Evolutionary conservation across 2,888 invertebrate genomes (phyloP).

Genomic region (Chrysolina oricalcia): DNA sequence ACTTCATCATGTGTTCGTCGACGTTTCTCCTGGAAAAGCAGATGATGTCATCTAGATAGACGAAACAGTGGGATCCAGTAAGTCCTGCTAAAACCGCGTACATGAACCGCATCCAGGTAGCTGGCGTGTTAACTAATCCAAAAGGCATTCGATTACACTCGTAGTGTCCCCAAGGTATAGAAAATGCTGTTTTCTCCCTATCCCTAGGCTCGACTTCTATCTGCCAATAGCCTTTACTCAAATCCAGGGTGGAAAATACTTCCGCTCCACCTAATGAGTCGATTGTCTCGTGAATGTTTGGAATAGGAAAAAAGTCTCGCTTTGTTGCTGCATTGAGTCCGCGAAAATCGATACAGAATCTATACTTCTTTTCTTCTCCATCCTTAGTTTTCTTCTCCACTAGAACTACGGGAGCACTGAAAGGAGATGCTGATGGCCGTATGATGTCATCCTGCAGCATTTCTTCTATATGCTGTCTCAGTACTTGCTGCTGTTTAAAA

Average conservation of each 20-base stretch:
- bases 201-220: slow-evolving; percentile 45
- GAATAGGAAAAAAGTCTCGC: slow-evolving; percentile 49
- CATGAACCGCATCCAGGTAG: slow-evolving; percentile 56
- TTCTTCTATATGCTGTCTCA: no score
- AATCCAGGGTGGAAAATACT: slow-evolving; percentile 48
- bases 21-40: slow-evolving; percentile 37
- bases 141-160: slow-evolving; percentile 58
- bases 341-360: slow-evolving; percentile 51
- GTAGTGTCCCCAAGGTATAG: slow-evolving; percentile 56
- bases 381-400: slow-evolving; percentile 36
- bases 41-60: slow-evolving; percentile 54
- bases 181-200: slow-evolving; percentile 52
- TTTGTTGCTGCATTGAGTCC: slow-evolving; percentile 43
- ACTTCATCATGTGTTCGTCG: slow-evolving; percentile 45
- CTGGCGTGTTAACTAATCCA: slow-evolving; percentile 58
- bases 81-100: slow-evolving; percentile 55
- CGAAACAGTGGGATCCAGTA: slow-evolving; percentile 42
- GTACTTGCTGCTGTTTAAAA: no score
- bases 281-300: slow-evolving; percentile 44
- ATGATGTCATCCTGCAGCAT: no score
- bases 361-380: slow-evolving; percentile 40
- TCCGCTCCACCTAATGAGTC: slow-evolving; percentile 36
- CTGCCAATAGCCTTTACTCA: slow-evolving; percentile 52
- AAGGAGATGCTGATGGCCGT: no score
- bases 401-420: no score